Evolutionary conservation across 1,140 invertebrate species (phyloP), one percentile per base, ranked within the genome.

Genomic region (Ylistrum balloti): DNA sequence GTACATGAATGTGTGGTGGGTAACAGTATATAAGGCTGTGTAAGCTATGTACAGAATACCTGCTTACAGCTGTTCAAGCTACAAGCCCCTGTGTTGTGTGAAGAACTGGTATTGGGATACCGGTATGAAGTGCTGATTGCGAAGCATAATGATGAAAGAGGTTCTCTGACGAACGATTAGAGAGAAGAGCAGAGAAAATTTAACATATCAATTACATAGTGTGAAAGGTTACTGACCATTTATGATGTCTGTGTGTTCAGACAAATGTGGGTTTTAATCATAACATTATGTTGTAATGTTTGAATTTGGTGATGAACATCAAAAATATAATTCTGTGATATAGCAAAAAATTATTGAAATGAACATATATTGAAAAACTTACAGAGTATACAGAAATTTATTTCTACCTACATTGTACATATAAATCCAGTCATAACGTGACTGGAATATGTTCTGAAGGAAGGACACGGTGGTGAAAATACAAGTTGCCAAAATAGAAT

Each of bases 231-330:
- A 74, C 1, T 3, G 2, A 74, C 22, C 56, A 28, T 74, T 74
- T 5, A 74, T 5, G 56, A 5, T n/a, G 28, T n/a, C n/a, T 74
- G 56, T 48, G 45, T 48, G 22, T 48, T 48, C 11, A 17, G 45
- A 48, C 45, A 48, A 48, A 48, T 48, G 11, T 48, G 45, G 20
- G 28, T 74, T 74, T 74, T 28, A n/a, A 74, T n/a, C 22, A 28
- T 28, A 74, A 74, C 17, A 17, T n/a, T 5, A 74, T 74, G 56
- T 74, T 5, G n/a, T 28, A 28, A 74, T 74, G 56, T 28, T 74
- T 74, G 56, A 17, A 74, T 74, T 74, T 74, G 56, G 0, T 74
- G 56, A 74, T 74, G 56, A n/a, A n/a, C 56, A 74, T 74, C 56
- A 74, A 74, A 74, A 74, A 45, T 17, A 45, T 28, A 74, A 28